Percentiles rank a stretch among this genome's conserved stretches.
Conservation (phyloP, 2,113 vertebrate species). For the Neolamprologus cancellatus region DNA sequence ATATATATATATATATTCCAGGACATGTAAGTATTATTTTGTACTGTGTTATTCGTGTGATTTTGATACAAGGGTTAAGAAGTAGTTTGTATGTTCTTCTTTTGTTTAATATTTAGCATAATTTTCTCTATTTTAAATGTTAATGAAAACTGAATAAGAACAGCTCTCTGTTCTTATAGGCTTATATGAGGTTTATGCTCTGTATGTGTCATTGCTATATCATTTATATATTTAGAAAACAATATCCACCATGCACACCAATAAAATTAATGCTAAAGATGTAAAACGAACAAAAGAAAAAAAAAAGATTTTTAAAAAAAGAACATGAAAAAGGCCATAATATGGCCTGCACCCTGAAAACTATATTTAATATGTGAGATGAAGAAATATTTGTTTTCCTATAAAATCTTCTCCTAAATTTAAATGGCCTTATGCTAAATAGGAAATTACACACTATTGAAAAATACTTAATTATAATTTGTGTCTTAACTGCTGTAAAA, state of each 20-base stretch:
- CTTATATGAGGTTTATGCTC: not conserved
- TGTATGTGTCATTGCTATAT: not conserved
- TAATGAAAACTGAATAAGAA: not conserved
- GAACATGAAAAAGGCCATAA: not conserved
- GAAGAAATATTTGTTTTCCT: not conserved
- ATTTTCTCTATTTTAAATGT: not conserved
- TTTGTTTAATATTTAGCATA: not conserved
- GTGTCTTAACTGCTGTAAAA: not conserved
- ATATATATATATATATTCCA: not conserved
- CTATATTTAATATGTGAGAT: not conserved
- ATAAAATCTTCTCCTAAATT: not conserved
- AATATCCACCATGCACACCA: not conserved
- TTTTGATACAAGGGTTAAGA: not conserved
- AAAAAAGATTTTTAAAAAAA: not conserved
- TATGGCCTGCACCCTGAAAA: not conserved
- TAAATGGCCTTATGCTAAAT: not conserved
- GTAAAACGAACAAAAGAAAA: not conserved
- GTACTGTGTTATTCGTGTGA: not conserved
- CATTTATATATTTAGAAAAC: not conserved
- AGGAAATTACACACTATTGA: not conserved
- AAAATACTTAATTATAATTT: not conserved
- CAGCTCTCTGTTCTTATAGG: not conserved
- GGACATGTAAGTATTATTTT: not conserved
- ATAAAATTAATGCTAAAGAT: not conserved
- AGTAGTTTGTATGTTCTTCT: not conserved